Conservation (phyloP, 2,797 vertebrate genomes). For the Calcarius lapponicus region DNA sequence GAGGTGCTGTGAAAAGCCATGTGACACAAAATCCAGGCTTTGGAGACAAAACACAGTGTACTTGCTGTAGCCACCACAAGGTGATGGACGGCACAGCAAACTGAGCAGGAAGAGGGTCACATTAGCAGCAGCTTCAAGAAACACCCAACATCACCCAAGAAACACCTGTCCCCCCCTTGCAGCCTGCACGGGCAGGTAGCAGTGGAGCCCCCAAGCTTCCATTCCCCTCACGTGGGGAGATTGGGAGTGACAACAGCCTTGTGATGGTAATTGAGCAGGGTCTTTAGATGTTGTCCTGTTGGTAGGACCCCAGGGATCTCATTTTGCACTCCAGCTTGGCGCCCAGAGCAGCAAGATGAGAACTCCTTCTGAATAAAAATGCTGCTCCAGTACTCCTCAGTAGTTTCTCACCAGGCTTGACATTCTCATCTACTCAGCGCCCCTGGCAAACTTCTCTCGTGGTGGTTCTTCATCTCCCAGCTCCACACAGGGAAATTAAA, state of each 20-base stretch:
- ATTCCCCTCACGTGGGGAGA: background rate
- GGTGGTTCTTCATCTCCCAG: constrained; percentile 56
- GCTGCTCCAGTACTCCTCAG: constrained; percentile 1
- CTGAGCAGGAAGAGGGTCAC: background rate
- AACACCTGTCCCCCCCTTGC: background rate
- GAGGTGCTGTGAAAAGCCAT: background rate
- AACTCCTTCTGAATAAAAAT: constrained; percentile 24
- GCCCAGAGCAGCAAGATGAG: background rate
- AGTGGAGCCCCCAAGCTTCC: background rate
- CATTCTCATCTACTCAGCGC: constrained; percentile 63
- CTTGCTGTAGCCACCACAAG: background rate
- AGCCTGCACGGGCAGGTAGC: fast-evolving
- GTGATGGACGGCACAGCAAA: background rate
- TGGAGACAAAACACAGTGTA: background rate
- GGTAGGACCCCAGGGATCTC: constrained; percentile 46
- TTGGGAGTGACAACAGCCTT: background rate
- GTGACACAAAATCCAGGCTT: background rate
- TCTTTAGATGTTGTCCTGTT: constrained; percentile 47
- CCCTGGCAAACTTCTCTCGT: constrained; percentile 51
- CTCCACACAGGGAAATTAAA: constrained; percentile 62
- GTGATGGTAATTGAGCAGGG: background rate
- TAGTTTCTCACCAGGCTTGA: constrained; percentile 63
- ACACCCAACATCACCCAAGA: background rate
- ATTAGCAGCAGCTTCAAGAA: background rate
- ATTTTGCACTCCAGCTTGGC: background rate